Conservation (phyloP, 2,888 invertebrate species). For the Torymus aiolomorphi region DNA sequence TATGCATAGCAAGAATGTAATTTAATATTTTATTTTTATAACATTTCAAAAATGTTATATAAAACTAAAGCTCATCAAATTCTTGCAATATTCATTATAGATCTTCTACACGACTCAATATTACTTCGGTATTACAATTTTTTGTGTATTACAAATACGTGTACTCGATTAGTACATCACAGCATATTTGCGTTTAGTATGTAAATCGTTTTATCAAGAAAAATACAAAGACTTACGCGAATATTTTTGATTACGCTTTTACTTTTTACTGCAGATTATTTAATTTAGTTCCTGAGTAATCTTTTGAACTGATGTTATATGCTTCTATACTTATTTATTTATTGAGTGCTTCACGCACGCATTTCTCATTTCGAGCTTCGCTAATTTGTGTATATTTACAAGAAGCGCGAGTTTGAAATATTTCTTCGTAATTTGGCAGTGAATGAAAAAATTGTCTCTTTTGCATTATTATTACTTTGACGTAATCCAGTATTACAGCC, state of each 20-base stretch:
- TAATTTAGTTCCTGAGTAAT: slow-evolving; percentile 47
- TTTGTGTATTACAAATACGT: slow-evolving; percentile 41
- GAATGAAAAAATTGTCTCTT: slow-evolving; percentile 38
- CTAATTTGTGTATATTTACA: slow-evolving; percentile 47
- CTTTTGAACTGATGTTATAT: slow-evolving; percentile 46
- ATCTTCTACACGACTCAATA: slow-evolving; percentile 34
- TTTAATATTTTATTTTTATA: slow-evolving; percentile 30
- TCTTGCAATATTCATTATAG: slow-evolving; percentile 6
- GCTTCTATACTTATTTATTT: slow-evolving; percentile 24
- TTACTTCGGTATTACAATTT: slow-evolving; percentile 36
- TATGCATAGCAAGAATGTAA: slow-evolving; percentile 4
- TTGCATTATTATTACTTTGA: slow-evolving; percentile 35
- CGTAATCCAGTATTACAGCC: slow-evolving; percentile 23
- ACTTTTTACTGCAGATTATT: slow-evolving; percentile 36
- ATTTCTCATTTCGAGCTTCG: slow-evolving; percentile 16
- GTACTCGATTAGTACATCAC: slow-evolving; percentile 44
- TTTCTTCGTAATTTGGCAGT: slow-evolving; percentile 49
- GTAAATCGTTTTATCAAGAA: slow-evolving; percentile 49
- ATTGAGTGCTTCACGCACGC: slow-evolving; percentile 17
- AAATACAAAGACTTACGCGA: slow-evolving; percentile 47
- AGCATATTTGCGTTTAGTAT: slow-evolving; percentile 52
- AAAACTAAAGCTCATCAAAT: slow-evolving; percentile 21
- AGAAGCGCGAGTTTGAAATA: slow-evolving; percentile 42
- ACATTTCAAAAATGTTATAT: slow-evolving; percentile 16
- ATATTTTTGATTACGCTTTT: slow-evolving; percentile 49